Evolutionary conservation across 2,888 invertebrate species (phyloP).

Genomic region (Beris morrisii): DNA sequence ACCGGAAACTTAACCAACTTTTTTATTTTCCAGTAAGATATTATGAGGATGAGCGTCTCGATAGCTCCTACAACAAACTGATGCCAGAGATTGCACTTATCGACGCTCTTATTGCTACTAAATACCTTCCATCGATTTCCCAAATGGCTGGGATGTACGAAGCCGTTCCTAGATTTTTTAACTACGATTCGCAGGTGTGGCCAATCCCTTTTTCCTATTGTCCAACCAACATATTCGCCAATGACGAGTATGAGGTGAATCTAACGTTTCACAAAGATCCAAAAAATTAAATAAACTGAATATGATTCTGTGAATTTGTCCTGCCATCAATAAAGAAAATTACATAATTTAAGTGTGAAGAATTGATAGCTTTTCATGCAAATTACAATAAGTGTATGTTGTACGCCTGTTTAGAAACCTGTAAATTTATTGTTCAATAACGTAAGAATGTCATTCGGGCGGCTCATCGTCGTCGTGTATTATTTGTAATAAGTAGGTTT

Average conservation of each 20-base stretch:
- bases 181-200: slow-evolving; percentile 20
- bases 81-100: slow-evolving; percentile 16
- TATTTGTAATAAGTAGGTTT: no score
- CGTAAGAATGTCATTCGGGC: no score
- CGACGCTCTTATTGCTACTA: neutral
- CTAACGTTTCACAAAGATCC: slow-evolving; percentile 15
- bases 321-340: no score
- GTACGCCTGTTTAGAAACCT: no score
- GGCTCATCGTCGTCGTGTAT: no score
- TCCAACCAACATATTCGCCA: slow-evolving; percentile 10
- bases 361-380: no score
- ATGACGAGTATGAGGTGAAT: slow-evolving; percentile 17
- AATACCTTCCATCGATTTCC: slow-evolving; percentile 3
- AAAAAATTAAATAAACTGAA: neutral
- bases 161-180: slow-evolving; percentile 22
- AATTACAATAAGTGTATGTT: no score
- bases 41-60: neutral
- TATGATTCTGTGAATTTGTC: no score
- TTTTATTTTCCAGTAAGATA: neutral
- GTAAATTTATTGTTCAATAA: no score
- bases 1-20: neutral
- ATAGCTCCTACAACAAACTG: slow-evolving; percentile 1
- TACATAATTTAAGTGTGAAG: no score
- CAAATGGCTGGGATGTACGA: slow-evolving; percentile 15
- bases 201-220: slow-evolving; percentile 15